Percentiles rank a stretch among this genome's conserved stretches.
phyloP scores from a whole-genome alignment of 2,888 invertebrate genomes.

The Corythucha ciliata region DNA sequence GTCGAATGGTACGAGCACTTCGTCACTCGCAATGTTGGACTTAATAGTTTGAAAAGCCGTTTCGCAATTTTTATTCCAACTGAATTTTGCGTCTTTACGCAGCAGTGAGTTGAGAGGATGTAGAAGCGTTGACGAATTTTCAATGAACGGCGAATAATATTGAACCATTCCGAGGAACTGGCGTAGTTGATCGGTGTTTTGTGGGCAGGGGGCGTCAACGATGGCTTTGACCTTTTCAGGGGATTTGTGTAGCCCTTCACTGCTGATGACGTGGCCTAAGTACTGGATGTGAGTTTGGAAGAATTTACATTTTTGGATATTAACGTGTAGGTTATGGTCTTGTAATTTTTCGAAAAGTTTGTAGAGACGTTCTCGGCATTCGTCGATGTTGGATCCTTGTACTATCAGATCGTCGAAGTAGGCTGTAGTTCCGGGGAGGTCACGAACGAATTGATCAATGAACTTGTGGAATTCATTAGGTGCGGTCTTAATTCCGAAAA shows the following conservation, averaged over 20 bases:
- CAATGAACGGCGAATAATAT: constrained; percentile 39
- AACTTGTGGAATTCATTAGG: background rate
- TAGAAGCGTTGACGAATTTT: constrained; percentile 36
- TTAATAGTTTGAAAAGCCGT: background rate
- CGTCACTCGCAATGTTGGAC: constrained; percentile 16
- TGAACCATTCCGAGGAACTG: constrained; percentile 37
- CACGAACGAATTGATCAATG: constrained; percentile 20
- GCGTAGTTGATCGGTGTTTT: constrained; percentile 35
- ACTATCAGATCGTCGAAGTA: constrained; percentile 39
- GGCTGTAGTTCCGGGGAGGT: constrained; percentile 35
- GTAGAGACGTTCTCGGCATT: constrained; percentile 17
- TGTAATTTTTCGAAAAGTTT: constrained; percentile 21
- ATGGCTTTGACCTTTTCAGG: constrained; percentile 27
- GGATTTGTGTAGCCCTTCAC: constrained; percentile 22
- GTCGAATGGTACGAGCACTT: constrained; percentile 14
- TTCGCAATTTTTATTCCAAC: constrained; percentile 22
- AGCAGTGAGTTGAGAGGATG: constrained; percentile 37
- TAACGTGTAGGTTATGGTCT: constrained; percentile 27
- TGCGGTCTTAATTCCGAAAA: constrained; percentile 32
- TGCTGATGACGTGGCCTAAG: constrained; percentile 30
- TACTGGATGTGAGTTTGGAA: constrained; percentile 28
- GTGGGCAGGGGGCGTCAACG: constrained; percentile 31
- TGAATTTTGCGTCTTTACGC: constrained; percentile 22
- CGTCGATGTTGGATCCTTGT: too few relatives aligned
- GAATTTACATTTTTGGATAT: constrained; percentile 31